Evolutionary conservation across 2,113 vertebrate species (phyloP), one percentile per base, ranked within the genome.

Genomic region (Macrotus californicus): DNA sequence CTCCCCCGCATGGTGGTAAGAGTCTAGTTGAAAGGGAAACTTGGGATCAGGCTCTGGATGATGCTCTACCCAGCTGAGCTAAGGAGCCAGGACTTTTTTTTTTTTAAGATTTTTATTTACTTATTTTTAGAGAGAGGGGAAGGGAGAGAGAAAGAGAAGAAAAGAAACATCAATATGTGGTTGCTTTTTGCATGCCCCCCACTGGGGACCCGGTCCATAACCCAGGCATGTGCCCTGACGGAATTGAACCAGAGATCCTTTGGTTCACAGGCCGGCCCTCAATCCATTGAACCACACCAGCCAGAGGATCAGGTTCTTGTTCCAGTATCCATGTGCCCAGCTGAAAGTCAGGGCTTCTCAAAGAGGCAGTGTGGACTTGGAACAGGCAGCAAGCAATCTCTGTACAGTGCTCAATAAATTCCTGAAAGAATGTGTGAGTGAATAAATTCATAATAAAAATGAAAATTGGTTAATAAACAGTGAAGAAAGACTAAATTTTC

Each of bases 381-480:
- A 89, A 64, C 43, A 73, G 52, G n/a, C 31, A 31, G 12, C 24
- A 77, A 46, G 43, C 46, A 34, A 24, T 85, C 34, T 91, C 52
- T 90, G 43, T 56, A 31, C 10, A 22, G 5, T 77, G 19, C 46
- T 85, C 31, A 72, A 14, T n/a, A 94, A 79, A 82, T 59, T 88
- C 67, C 70, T 41, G 56, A 52, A 50, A 43, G 50, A 76, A 73
- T 64, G 19, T 92, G 24, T 66, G 24, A 69, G 26, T 79, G 41
- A 70, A 36, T 82, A 59, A 86, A 85, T 93, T 12, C 24, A 46
- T 16, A 10, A 46, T 92, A 86, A 80, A 84, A 54, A 70, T 76
- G 41, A 83, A 97, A 93, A 86, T 52, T 67, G 39, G 4, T 93
- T 76, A 76, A 83, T 92, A 87, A 95, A 92, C 48, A 46, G 15